A percentile compares a stretch with the other conserved stretches of the same genome.
phyloP scores from a whole-genome alignment of 2,797 vertebrate genomes.

The Poeciliopsis gracilis region DNA sequence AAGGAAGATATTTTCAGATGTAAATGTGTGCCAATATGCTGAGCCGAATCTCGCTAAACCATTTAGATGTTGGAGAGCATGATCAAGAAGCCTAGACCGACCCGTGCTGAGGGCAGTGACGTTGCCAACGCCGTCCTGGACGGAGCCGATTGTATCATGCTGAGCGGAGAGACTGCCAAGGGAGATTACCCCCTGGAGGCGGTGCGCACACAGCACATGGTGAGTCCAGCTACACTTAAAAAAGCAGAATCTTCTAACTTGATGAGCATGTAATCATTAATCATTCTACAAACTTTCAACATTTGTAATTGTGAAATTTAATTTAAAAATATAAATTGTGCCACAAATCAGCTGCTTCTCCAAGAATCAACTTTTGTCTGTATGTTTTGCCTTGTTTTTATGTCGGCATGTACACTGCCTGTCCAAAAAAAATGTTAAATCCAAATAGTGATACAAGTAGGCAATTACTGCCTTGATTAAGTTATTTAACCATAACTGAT shows the following conservation, averaged over 20 bases:
- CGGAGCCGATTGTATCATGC: constrained; percentile 95
- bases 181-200: constrained; percentile 97
- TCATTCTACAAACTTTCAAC: neutral
- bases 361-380: neutral
- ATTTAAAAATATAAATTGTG: neutral
- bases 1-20: neutral
- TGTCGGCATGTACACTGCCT: neutral
- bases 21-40: neutral
- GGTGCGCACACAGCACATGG: constrained; percentile 96
- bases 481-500: neutral
- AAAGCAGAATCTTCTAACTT: neutral
- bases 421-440: neutral
- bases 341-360: constrained; percentile 1
- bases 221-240: constrained; percentile 62
- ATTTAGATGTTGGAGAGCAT: constrained; percentile 97
- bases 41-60: constrained; percentile 1
- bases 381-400: neutral
- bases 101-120: constrained; percentile 93
- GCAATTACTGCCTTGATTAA: neutral
- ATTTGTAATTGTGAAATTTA: constrained; percentile 2
- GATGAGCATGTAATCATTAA: neutral
- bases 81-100: constrained; percentile 97
- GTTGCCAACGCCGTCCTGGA: constrained; percentile 91
- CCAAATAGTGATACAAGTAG: neutral
- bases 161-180: constrained; percentile 96